Conservation (phyloP, 92 coral and sea anemone species). For the Epizoanthus scotinus region DNA sequence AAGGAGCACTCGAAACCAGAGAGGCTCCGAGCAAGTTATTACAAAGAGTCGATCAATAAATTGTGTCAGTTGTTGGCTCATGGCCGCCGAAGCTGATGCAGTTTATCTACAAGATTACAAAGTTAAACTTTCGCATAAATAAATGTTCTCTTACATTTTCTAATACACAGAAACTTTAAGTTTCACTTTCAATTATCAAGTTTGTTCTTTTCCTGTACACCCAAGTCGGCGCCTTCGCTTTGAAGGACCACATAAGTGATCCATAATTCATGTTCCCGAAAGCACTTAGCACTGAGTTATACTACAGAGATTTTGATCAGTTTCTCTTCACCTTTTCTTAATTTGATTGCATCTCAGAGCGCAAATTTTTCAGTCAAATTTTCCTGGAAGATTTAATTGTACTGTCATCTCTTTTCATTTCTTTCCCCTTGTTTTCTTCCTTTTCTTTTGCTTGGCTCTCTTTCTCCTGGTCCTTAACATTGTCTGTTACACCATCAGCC, state of each 20-base stretch:
- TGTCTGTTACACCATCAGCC: constrained; percentile 14
- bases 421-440: constrained; percentile 7
- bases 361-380: not conserved
- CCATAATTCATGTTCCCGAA: not conserved
- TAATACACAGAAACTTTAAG: constrained; percentile 27
- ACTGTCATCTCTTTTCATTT: constrained; percentile 21
- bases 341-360: not conserved
- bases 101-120: constrained; percentile 7
- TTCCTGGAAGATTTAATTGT: not conserved
- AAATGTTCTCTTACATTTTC: constrained; percentile 21
- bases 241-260: constrained; percentile 19
- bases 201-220: not conserved
- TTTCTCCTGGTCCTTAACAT: constrained; percentile 11
- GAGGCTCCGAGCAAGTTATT: constrained; percentile 1
- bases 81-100: not conserved
- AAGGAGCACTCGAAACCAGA: constrained; percentile 16
- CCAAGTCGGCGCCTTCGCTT: constrained; percentile 12
- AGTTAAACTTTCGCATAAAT: constrained; percentile 35
- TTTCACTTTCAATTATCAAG: constrained; percentile 17
- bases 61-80: constrained; percentile 16
- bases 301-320: not conserved
- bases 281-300: not conserved
- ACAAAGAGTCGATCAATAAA: constrained; percentile 6
- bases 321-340: constrained; percentile 8
- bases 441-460: constrained; percentile 1